phyloP scores from a whole-genome alignment of 2,888 invertebrate species.

The Elysia crispata region DNA sequence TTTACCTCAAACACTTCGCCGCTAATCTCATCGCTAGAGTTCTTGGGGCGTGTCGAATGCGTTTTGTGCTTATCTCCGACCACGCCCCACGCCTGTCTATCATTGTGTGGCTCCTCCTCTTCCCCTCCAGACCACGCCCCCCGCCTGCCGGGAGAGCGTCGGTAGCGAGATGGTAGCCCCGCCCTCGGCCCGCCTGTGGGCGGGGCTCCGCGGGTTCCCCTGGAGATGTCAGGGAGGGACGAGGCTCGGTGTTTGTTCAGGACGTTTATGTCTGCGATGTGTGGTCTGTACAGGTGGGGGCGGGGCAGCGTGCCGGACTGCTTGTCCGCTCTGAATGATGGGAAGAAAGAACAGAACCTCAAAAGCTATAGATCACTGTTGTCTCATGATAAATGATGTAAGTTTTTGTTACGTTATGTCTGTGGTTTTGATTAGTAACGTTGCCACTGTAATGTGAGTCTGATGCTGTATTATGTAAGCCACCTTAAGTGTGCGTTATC shows the following conservation, averaged over 20 bases:
- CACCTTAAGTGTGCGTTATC: no score
- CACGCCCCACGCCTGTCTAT: not conserved
- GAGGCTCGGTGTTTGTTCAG: conserved; percentile 45
- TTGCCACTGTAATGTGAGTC: no score
- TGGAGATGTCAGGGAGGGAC: not conserved
- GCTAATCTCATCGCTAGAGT: not conserved
- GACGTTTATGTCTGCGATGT: conserved; percentile 53
- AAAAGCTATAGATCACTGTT: no score
- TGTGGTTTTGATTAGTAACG: no score
- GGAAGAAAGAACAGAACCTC: not conserved
- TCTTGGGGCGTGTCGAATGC: not conserved
- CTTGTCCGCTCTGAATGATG: conserved; percentile 48
- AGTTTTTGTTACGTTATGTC: no score
- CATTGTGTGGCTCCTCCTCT: not conserved
- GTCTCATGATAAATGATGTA: no score
- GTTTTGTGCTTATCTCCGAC: no score
- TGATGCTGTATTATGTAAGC: no score
- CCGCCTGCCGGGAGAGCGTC: no score
- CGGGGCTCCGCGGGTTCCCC: not conserved
- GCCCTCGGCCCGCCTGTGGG: not conserved
- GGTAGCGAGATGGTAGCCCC: no score
- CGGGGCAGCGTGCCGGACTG: conserved; percentile 60
- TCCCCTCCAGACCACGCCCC: no score
- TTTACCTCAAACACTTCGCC: not conserved
- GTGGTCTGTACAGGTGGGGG: conserved; percentile 53